phyloP scores from a whole-genome alignment of 2,888 invertebrate species.

The Brachyptera putata region DNA sequence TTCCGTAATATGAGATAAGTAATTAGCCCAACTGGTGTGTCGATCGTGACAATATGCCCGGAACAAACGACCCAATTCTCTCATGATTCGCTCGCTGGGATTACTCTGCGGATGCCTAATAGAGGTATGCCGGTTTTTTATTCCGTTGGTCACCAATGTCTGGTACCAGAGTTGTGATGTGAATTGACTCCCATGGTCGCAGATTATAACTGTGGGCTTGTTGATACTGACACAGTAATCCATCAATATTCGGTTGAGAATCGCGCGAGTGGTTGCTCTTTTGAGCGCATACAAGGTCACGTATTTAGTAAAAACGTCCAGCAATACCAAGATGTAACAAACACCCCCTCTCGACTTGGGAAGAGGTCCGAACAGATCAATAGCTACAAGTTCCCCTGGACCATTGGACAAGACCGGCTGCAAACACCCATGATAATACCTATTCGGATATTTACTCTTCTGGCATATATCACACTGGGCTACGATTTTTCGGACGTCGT shows the following conservation, averaged over 20 bases:
- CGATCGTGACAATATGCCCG: not conserved
- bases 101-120: not conserved
- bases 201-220: not conserved
- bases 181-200: not conserved
- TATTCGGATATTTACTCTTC: not conserved
- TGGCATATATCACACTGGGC: not conserved
- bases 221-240: slow-evolving; percentile 1
- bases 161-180: not conserved
- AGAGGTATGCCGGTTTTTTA: not conserved
- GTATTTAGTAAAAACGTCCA: not conserved
- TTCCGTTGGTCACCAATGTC: not conserved
- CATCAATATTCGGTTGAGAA: not conserved
- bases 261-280: slow-evolving; percentile 7
- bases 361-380: not conserved
- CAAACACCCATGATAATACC: no score
- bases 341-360: not conserved
- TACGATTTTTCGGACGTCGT: not conserved
- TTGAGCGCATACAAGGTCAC: slow-evolving; percentile 1
- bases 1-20: not conserved
- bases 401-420: no score
- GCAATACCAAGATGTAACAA: not conserved
- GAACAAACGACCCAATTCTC: not conserved
- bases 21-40: not conserved
- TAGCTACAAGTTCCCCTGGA: not conserved
- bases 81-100: slow-evolving; percentile 4